Percentiles rank a stretch among this genome's conserved stretches.
These are phyloP conservation scores for Rhombomys opimus DNA, from an alignment of 2,113 vertebrate species.

Conservation along the genomic window DNA sequence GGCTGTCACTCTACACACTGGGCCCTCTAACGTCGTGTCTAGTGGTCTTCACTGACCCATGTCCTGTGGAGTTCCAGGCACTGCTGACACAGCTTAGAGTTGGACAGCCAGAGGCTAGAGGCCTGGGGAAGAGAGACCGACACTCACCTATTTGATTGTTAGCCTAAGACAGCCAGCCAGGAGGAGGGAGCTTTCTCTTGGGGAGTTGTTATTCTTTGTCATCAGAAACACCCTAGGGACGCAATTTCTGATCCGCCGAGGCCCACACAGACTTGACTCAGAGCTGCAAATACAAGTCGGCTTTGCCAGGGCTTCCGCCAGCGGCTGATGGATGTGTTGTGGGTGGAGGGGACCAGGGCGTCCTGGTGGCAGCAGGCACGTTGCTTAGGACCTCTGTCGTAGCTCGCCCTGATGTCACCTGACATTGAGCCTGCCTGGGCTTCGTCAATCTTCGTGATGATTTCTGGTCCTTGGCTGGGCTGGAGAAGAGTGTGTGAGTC, in stretches of 20 bases:
- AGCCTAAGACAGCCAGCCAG: neutral
- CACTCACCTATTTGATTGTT: neutral
- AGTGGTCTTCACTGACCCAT: neutral
- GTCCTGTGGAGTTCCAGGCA: neutral
- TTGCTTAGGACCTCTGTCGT: slow-evolving; percentile 43
- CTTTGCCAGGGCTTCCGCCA: neutral
- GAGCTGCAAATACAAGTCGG: neutral
- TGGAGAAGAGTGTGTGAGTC: slow-evolving; percentile 26
- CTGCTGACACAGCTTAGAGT: neutral
- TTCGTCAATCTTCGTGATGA: slow-evolving; percentile 13
- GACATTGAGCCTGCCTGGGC: neutral
- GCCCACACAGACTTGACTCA: slow-evolving; percentile 58
- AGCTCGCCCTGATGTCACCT: slow-evolving; percentile 38
- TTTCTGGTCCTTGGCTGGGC: neutral
- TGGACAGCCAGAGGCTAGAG: neutral
- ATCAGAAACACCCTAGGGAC: neutral
- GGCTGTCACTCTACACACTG: rapidly evolving
- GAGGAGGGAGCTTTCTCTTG: slow-evolving; percentile 7
- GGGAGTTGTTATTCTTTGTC: slow-evolving; percentile 15
- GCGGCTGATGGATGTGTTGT: neutral
- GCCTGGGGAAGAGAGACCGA: neutral
- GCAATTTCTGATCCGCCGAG: neutral
- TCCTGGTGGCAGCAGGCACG: neutral
- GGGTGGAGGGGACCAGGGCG: neutral
- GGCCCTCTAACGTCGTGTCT: neutral